Conservation (phyloP, 2,888 invertebrate genomes). For the Elaeidobius kamerunicus region DNA sequence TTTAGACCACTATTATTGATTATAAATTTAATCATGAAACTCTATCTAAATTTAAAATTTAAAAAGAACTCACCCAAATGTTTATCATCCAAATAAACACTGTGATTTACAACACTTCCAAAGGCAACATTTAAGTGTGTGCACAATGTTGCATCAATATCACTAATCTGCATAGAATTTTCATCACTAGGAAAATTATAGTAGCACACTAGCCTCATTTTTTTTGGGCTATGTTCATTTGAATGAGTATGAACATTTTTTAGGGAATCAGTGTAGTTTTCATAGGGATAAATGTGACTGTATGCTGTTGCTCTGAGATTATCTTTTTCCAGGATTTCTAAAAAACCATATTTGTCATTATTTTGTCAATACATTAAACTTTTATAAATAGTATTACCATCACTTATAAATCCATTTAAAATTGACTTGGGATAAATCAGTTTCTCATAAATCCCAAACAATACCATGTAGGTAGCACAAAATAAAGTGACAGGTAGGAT, state of each 20-base stretch:
- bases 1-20: too few relatives aligned
- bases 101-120: slow-evolving; percentile 61
- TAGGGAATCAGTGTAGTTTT: slow-evolving; percentile 31
- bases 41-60: too few relatives aligned
- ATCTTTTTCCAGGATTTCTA: slow-evolving; percentile 37
- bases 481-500: slow-evolving; percentile 37
- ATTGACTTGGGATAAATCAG: slow-evolving; percentile 35
- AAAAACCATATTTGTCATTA: slow-evolving; percentile 1
- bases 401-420: slow-evolving; percentile 15
- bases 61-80: slow-evolving; percentile 18
- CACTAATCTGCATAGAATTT: slow-evolving; percentile 39
- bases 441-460: slow-evolving; percentile 37
- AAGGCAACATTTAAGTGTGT: slow-evolving; percentile 82
- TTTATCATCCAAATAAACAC: slow-evolving; percentile 54
- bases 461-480: slow-evolving; percentile 36
- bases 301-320: slow-evolving; percentile 42
- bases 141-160: slow-evolving; percentile 70
- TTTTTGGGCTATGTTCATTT: slow-evolving; percentile 14
- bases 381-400: slow-evolving; percentile 35
- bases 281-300: slow-evolving; percentile 33
- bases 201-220: slow-evolving; percentile 61
- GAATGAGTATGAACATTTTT: slow-evolving; percentile 23
- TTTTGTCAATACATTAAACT: not conserved
- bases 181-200: slow-evolving; percentile 56
- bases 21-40: too few relatives aligned